Conservation (phyloP, 2,113 vertebrate species). For the Corythoichthys intestinalis region DNA sequence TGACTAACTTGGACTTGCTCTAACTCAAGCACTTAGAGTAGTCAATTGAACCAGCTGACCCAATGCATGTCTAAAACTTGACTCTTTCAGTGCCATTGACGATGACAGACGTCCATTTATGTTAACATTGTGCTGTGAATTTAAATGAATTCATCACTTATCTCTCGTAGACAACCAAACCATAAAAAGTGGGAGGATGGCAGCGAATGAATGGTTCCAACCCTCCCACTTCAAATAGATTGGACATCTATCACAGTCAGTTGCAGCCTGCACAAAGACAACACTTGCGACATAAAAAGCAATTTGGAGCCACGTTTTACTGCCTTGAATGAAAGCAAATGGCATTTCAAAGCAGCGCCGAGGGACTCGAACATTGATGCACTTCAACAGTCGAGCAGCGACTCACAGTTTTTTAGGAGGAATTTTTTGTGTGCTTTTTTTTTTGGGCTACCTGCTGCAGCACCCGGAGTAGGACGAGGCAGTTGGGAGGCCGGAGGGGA, state of each 20-base stretch:
- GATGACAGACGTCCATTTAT: too few species aligned
- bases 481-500: slow-evolving; percentile 83
- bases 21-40: neutral
- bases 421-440: neutral
- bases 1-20: neutral
- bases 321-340: neutral
- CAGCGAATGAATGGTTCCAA: too few species aligned
- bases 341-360: neutral
- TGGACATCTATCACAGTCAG: too few species aligned
- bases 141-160: too few species aligned
- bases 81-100: too few species aligned
- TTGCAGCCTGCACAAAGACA: neutral
- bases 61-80: slow-evolving; percentile 4
- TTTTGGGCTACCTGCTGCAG: slow-evolving; percentile 18
- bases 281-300: neutral
- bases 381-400: slow-evolving; percentile 1
- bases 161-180: too few species aligned
- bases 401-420: neutral
- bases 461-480: slow-evolving; percentile 96
- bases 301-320: neutral
- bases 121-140: too few species aligned
- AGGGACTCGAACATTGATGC: neutral
- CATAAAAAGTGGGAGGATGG: too few species aligned
- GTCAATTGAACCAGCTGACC: neutral
- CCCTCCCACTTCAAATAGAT: too few species aligned